Evolutionary conservation across 2,113 vertebrate species (phyloP), one percentile per base, ranked within the genome.

Genomic region (Alouatta palliata): DNA sequence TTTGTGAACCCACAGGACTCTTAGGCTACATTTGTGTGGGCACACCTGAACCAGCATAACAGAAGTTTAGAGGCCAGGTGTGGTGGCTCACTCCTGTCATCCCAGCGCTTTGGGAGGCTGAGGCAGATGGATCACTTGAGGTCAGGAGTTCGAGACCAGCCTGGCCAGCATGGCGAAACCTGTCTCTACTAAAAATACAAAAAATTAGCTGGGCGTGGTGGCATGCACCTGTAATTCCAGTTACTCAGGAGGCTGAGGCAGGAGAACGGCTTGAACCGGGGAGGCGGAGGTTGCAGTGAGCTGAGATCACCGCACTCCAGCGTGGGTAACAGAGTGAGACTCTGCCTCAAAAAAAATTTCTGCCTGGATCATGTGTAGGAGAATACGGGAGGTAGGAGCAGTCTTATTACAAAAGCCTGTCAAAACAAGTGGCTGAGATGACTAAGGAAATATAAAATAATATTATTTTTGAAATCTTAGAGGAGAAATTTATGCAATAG

Each of bases 401-500:
- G 71, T 3, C 8, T 54, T 82, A 76, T 76, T 37, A 75, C 14
- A 85, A 56, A 94, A 77, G 13, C 16, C 76, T 54, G 2, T 87
- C 61, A 89, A 85, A 90, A 83, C 19, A 93, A 85, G 32, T 19
- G 49, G 37, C 8, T 95, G 52, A 92, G 96, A 87, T 75, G 30
- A 92, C 54, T 52, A 92, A 47, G n/a, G n/a, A 96, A 88, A 81
- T 61, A 95, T 21, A 77, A 88, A 96, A 58, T 77, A 47, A 32
- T 80, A n/a, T 54, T 37, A 45, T 84, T 82, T 82, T 93, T 58
- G 43, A 89, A 90, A 79, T 86, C 47, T 49, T 61, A 47, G 56
- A 79, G 17, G 76, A 87, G 52, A 84, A 76, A 79, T 89, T 80
- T 73, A 79, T 19, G 71, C 19, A 71, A 68, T 91, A 85, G 79